phyloP scores from a whole-genome alignment of 2,888 invertebrate species.

The Eilema sororculum region DNA sequence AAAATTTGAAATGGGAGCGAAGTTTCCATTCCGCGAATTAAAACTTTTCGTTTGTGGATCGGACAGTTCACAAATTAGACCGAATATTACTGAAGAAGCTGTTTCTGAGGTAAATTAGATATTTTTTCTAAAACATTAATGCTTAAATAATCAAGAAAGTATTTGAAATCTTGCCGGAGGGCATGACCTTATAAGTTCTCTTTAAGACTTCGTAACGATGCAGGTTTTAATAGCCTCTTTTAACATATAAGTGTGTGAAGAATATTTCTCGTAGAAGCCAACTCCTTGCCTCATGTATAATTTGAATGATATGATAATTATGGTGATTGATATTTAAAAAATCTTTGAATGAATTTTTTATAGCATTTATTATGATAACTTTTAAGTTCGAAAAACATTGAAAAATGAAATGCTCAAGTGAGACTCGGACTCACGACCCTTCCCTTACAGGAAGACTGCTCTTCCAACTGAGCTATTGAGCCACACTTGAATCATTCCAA shows the following conservation, averaged over 20 bases:
- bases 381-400: too few relatives aligned
- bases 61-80: constrained; percentile 25
- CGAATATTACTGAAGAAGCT: constrained; percentile 1
- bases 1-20: constrained; percentile 43
- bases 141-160: not conserved
- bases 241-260: not conserved
- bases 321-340: too few relatives aligned
- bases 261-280: not conserved
- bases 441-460: too few relatives aligned
- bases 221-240: not conserved
- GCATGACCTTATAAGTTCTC: not conserved
- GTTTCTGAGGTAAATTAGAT: not conserved
- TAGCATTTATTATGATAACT: too few relatives aligned
- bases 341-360: too few relatives aligned
- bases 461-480: too few relatives aligned
- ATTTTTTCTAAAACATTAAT: not conserved
- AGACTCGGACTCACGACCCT: too few relatives aligned
- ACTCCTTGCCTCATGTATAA: not conserved
- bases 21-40: constrained; percentile 48
- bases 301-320: not conserved
- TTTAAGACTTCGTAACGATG: not conserved
- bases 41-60: constrained; percentile 48
- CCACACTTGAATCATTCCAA: too few relatives aligned
- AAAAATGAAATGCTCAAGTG: too few relatives aligned
- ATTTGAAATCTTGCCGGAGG: not conserved